Evolutionary conservation across 64 coral and sea anemone genomes (phyloP), one percentile per base, ranked within the genome.

Genomic region (Montipora capricornis): DNA sequence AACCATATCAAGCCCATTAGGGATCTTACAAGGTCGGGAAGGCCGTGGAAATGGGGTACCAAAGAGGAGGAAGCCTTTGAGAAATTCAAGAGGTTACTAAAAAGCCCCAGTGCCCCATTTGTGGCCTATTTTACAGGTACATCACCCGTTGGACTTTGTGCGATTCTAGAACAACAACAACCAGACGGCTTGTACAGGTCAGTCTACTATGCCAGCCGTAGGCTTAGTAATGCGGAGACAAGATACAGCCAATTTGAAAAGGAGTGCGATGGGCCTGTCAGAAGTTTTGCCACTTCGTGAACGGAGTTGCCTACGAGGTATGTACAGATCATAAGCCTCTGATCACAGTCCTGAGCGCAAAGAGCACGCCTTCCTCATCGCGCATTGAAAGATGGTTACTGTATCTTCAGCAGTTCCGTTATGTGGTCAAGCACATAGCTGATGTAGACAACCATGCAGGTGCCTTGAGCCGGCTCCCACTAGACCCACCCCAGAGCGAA

Each of bases 51-150:
- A 48, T 87, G 91, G 64, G 83, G 3, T 55, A 37, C 29, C 29
- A 37, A 37, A 37, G 29, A 37, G 29, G 29, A 37, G 11, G 68
- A 5, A 69, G 91, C 91, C 47, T 88, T 93, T 68, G 69, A 87
- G 5, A 16, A 53, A 17, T 29, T 87, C 26, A 87, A 78, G 48
- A 47, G 2, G 5, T 6, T 75, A 59, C 45, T 79, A 51, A 79
- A 37, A 37, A 37, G 29, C 1, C 29, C 1, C 29, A 37, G 29
- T 37, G 29, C 1, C 29, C 29, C 29, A 81, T 78, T 94, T 7
- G 78, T 94, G 77, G 86, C 76, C n/a, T 94, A 73, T 68, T 89
- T 89, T 20, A 62, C 88, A 79, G 52, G 80, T 79, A 58, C 88
- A 19, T 90, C 75, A 61, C 49, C 37, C 52, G 46, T 75, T 75